Percentiles rank a stretch among this genome's conserved stretches.
Conservation (phyloP, 2,888 invertebrate genomes). For the Sicus ferrugineus region DNA sequence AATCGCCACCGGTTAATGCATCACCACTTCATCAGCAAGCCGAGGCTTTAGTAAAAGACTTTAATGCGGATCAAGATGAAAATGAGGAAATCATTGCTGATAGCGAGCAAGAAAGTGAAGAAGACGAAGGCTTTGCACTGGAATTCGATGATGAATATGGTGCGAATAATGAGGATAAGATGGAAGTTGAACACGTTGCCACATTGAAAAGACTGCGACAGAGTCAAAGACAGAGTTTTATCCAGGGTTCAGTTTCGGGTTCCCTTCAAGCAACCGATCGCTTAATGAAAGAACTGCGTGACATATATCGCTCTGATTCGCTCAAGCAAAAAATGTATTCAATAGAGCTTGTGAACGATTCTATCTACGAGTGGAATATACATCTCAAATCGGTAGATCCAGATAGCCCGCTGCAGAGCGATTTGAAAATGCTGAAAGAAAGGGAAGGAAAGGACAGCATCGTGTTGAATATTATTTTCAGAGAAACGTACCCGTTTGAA, state of each 20-base stretch:
- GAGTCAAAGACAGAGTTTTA: conserved; percentile 95
- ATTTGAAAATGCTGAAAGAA: conserved; percentile 89
- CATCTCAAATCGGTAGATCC: conserved; percentile 96
- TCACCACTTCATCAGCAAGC: conserved; percentile 59
- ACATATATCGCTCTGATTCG: conserved; percentile 97
- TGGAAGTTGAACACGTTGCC: conserved; percentile 88
- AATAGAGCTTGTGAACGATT: conserved; percentile 96
- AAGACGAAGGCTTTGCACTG: conserved; percentile 82
- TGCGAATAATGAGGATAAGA: conserved; percentile 81
- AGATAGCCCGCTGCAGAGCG: conserved; percentile 94
- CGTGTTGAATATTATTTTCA: conserved; percentile 95
- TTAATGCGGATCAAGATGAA: conserved; percentile 65
- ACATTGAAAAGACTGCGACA: conserved; percentile 93
- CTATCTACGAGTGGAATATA: conserved; percentile 99
- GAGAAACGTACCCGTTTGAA: conserved; percentile 97
- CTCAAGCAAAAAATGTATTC: conserved; percentile 90
- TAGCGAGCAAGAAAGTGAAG: conserved; percentile 74
- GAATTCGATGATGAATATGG: conserved; percentile 84
- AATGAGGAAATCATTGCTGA: conserved; percentile 67
- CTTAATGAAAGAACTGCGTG: conserved; percentile 98
- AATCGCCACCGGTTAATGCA: conserved; percentile 58
- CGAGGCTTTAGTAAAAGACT: conserved; percentile 60
- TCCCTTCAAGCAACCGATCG: conserved; percentile 98
- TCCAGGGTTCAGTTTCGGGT: conserved; percentile 91
- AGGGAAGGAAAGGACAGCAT: conserved; percentile 97